These are phyloP conservation scores for Diarsia dahlii DNA, from an alignment of 2,888 invertebrate species.

Conservation along the genomic window DNA sequence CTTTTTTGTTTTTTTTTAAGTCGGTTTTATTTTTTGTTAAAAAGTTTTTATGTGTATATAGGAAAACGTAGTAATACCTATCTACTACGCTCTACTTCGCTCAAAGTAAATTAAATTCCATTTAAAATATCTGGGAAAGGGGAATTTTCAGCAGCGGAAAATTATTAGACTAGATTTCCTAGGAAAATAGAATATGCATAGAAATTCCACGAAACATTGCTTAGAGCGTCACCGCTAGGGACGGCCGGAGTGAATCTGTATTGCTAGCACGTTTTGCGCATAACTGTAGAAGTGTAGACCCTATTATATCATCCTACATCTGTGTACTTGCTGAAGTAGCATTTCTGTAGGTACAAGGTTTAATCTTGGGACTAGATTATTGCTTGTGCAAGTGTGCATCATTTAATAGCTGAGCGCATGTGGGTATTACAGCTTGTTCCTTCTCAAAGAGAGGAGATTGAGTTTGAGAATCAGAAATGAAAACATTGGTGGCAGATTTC, in stretches of 20 bases:
- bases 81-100: too few species aligned
- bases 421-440: background rate
- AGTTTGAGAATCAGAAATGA: too few species aligned
- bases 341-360: constrained; percentile 1
- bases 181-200: constrained; percentile 17
- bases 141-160: background rate
- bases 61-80: too few species aligned
- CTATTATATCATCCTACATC: constrained; percentile 8
- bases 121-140: background rate
- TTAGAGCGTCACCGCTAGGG: constrained; percentile 19
- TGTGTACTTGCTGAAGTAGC: constrained; percentile 14
- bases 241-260: constrained; percentile 27
- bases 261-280: constrained; percentile 42
- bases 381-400: background rate
- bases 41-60: too few species aligned
- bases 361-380: background rate
- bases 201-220: constrained; percentile 28
- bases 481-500: background rate
- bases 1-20: too few species aligned
- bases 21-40: too few species aligned
- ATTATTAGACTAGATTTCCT: constrained; percentile 2
- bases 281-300: constrained; percentile 22
- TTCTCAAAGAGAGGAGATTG: too few species aligned
- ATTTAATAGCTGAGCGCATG: too few species aligned
- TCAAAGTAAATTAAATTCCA: constrained; percentile 6